A percentile compares a stretch with the other conserved stretches of the same genome.
These are phyloP conservation scores for Circaetus cinerascens DNA, from an alignment of 2,113 vertebrate species.

Conservation along the genomic window DNA sequence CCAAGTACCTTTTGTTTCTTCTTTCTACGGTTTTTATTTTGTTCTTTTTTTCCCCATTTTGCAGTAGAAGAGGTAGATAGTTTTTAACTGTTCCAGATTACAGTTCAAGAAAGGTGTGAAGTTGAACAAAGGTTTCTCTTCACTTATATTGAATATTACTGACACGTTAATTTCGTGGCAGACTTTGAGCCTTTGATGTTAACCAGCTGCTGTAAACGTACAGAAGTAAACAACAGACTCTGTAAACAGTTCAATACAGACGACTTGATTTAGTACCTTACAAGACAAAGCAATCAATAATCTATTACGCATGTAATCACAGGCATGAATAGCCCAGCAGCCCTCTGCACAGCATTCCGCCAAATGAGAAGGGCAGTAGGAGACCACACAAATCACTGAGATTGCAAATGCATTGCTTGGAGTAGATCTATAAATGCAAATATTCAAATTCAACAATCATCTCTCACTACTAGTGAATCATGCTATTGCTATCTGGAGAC, in stretches of 20 bases:
- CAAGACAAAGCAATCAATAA: conserved; percentile 38
- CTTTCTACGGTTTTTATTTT: background rate
- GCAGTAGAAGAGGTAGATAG: background rate
- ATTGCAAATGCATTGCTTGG: background rate
- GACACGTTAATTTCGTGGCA: background rate
- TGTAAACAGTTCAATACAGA: conserved; percentile 25
- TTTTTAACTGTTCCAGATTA: background rate
- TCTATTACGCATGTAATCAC: conserved; percentile 34
- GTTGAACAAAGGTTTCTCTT: background rate
- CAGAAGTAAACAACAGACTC: conserved; percentile 6
- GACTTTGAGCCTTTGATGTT: background rate
- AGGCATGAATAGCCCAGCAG: background rate
- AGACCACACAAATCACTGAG: background rate
- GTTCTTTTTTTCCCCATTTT: background rate
- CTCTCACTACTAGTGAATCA: background rate
- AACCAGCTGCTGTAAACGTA: background rate
- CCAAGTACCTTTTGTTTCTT: background rate
- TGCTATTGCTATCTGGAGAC: background rate
- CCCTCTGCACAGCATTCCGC: background rate
- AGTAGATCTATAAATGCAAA: background rate
- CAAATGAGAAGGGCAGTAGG: background rate
- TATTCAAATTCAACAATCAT: conserved; percentile 6
- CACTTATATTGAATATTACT: background rate
- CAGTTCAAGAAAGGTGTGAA: background rate
- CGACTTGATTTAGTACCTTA: conserved; percentile 1